Conservation (phyloP, 1,140 invertebrate species). For the Bombus huntii region DNA sequence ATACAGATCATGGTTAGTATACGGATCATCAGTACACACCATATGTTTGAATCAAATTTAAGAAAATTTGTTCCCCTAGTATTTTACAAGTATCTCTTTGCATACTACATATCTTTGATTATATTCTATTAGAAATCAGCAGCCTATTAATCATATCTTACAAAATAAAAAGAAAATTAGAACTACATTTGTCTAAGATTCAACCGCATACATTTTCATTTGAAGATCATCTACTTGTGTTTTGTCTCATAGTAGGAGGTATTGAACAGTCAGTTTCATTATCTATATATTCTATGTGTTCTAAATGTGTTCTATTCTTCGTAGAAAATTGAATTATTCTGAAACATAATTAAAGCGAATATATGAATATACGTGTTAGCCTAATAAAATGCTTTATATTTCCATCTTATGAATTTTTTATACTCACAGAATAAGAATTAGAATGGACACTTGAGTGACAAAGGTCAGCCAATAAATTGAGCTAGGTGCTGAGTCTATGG, state of each 20-base stretch:
- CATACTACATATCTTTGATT: too few species aligned
- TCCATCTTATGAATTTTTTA: neutral
- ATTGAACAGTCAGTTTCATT: neutral
- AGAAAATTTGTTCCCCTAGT: too few species aligned
- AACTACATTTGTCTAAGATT: neutral
- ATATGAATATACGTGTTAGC: neutral
- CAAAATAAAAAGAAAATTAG: neutral
- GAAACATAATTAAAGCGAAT: constrained; percentile 43
- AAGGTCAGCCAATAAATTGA: constrained; percentile 88
- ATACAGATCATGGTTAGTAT: too few species aligned
- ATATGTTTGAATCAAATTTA: too few species aligned
- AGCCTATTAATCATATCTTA: neutral
- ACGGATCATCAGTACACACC: too few species aligned
- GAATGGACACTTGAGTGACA: constrained; percentile 85
- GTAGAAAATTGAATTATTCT: constrained; percentile 58
- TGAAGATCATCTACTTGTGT: neutral
- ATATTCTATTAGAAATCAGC: neutral
- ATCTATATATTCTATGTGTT: neutral
- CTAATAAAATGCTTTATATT: neutral
- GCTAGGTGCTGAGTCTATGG: constrained; percentile 83
- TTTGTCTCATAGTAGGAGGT: neutral
- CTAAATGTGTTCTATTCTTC: neutral
- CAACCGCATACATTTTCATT: neutral
- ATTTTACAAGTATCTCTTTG: too few species aligned
- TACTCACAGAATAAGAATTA: constrained; percentile 86